phyloP scores from a whole-genome alignment of 92 coral and sea anemone species.

The Paragorgia papillata region DNA sequence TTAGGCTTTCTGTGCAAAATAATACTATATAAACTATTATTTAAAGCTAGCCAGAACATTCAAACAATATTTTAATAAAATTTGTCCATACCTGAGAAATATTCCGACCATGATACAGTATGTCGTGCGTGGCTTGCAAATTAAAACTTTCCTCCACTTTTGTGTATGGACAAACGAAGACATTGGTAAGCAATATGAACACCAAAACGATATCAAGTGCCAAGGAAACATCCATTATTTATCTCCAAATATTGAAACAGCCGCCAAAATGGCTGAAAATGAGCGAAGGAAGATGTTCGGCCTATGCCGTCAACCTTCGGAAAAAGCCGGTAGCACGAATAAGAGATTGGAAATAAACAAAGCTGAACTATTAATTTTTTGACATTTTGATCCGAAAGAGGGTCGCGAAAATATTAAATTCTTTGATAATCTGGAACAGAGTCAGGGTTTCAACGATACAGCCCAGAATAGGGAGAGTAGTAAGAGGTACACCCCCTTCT shows the following conservation, averaged over 20 bases:
- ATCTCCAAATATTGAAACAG: neutral
- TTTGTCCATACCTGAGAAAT: slow-evolving; percentile 63
- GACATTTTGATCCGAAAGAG: too few species aligned
- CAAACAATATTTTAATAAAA: too few species aligned
- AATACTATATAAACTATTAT: too few species aligned
- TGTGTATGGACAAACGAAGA: slow-evolving; percentile 83
- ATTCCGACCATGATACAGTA: slow-evolving; percentile 73
- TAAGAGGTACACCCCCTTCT: too few species aligned
- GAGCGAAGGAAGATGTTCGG: neutral
- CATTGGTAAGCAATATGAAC: slow-evolving; percentile 52
- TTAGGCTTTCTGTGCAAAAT: too few species aligned
- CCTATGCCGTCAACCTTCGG: neutral
- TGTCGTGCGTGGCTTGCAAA: slow-evolving; percentile 89
- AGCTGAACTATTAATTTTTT: neutral
- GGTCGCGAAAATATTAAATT: too few species aligned
- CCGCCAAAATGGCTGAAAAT: neutral
- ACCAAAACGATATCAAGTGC: slow-evolving; percentile 58
- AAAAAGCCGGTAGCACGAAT: too few species aligned
- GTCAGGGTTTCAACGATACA: too few species aligned
- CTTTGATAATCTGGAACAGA: too few species aligned
- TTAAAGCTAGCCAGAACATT: too few species aligned
- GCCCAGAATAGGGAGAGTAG: too few species aligned
- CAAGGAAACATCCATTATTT: slow-evolving; percentile 71
- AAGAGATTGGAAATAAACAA: neutral
- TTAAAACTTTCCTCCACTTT: slow-evolving; percentile 99